Evolutionary conservation across 2,888 invertebrate genomes (phyloP), one percentile per base, ranked within the genome.

Genomic region (Rhimphoctona megacephalus): DNA sequence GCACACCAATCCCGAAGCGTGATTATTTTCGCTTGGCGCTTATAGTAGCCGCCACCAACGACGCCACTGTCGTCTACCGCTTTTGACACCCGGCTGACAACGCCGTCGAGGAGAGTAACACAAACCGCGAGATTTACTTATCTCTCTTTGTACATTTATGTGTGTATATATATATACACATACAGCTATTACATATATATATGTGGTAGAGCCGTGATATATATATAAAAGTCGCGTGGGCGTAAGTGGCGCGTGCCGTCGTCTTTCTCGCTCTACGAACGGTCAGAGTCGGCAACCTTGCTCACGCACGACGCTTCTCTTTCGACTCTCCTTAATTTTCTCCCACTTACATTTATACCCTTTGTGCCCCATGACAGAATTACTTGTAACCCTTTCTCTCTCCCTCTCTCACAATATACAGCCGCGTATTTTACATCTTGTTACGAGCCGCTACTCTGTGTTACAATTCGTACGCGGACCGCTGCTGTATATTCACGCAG

Each of bases 211-310:
- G 7, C 36, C 36, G 36, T 7, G 36, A 36, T 7, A 39, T 82
- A 67, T 73, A 72, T n/a, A 57, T 79, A 70, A 85, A 74, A 81
- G 82, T 82, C 85, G 89, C 86, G 88, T 87, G 83, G 87, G 89
- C 85, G 88, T 87, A 86, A 77, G 84, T 81, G 86, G 90, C 91
- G 90, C 90, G 91, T 89, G 90, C 85, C 88, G 87, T 33, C 39
- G 69, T 85, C 91, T 91, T 91, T 61, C 61, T 61, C 61, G 17
- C 30, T 61, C 30, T 17, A 17, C 25, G 61, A 61, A 17, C 91
- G 91, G 89, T 91, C 90, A 61, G 88, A 88, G 85, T 85, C 86
- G 85, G 85, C 89, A 89, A 89, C 86, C 87, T 87, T 87, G 89
- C 89, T 87, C 89, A 80, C 88, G 86, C 79, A 80, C 88, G 86